Conservation (phyloP, 2,888 invertebrate species). For the Chloromyia formosa region DNA sequence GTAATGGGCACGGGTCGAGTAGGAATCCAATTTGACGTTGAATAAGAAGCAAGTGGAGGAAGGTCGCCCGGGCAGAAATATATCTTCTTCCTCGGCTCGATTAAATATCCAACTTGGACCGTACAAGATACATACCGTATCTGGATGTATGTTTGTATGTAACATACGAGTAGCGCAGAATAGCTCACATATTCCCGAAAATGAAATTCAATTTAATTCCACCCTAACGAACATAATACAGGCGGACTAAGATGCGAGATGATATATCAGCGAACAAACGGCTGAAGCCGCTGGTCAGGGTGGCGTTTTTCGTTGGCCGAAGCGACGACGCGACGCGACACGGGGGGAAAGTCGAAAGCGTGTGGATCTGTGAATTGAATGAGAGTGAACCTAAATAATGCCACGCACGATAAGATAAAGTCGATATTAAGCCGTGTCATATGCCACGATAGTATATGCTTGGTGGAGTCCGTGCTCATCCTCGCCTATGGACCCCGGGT, state of each 20-base stretch:
- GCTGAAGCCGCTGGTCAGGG: constrained; percentile 25
- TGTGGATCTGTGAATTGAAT: constrained; percentile 33
- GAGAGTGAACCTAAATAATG: constrained; percentile 35
- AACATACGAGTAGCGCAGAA: neutral
- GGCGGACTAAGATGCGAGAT: constrained; percentile 40
- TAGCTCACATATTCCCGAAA: constrained; percentile 38
- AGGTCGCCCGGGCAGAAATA: constrained; percentile 33
- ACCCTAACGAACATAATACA: constrained; percentile 44
- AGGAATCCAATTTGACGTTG: constrained; percentile 30
- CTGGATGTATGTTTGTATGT: no score
- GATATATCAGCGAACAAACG: constrained; percentile 34
- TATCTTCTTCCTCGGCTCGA: constrained; percentile 33
- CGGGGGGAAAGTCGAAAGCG: neutral
- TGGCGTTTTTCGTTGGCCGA: neutral
- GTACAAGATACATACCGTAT: neutral
- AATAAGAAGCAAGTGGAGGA: constrained; percentile 28
- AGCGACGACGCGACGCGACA: neutral
- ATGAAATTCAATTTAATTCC: constrained; percentile 44
- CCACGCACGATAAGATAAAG: constrained; percentile 41
- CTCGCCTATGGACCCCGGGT: neutral
- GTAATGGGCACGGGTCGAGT: neutral
- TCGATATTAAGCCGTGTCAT: constrained; percentile 43
- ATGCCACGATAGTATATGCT: constrained; percentile 36
- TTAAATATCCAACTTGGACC: constrained; percentile 30
- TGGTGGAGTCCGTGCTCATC: neutral